Base-by-base conservation (phyloP, 2,113 vertebrate species). In the Boulengeromyrus knoepffleri region DNA sequence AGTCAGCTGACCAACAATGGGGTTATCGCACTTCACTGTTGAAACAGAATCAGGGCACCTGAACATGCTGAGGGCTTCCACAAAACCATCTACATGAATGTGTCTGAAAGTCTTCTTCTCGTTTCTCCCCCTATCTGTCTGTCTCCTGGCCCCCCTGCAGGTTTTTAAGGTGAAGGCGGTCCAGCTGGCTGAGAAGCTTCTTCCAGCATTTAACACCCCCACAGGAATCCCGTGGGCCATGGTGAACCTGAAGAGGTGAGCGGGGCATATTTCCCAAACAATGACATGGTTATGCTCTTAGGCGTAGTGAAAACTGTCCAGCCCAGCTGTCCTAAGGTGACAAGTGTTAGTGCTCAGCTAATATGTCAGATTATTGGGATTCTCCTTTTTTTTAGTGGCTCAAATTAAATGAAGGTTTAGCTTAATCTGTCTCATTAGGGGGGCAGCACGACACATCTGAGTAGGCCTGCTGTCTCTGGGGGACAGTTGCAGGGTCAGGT, bases 221-320 rank as follows among this genome's bases (percentile, higher is more conserved):
- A 99, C 99, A 1, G 98, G 99, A 62, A 99, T 99, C 95, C 99
- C 98, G 70, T 99, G 99, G 99, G 99, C 99, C 91, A 99, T 99
- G 98, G 99, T 99, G 92, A 99, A 99, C 95, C 96, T 99, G 74
- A 99, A 99, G 96, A 99, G 98, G 94, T 92, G 74, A 80, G 74
- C 0, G 6, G 31, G 31, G 5, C 31, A 80, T 17, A 17, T 39
- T 80, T 80, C 36, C 36, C 5, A 42, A 42, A 80, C 13, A 80
- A 19, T 80, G n/a, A 19, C 31, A 31, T 80, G 15, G n/a, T 42
- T 80, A 42, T 31, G 15, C 36, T 77, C 70, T 74, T 36, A 74
- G 27, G 66, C 12, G 3, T 74, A 31, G 66, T 74, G 62, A 70
- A 31, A 70, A 9, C 24, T 70, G n/a, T 8, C 6, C 19, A 56